Conservation (phyloP, 1,140 invertebrate genomes). For the Carcinoscorpius rotundicauda region DNA sequence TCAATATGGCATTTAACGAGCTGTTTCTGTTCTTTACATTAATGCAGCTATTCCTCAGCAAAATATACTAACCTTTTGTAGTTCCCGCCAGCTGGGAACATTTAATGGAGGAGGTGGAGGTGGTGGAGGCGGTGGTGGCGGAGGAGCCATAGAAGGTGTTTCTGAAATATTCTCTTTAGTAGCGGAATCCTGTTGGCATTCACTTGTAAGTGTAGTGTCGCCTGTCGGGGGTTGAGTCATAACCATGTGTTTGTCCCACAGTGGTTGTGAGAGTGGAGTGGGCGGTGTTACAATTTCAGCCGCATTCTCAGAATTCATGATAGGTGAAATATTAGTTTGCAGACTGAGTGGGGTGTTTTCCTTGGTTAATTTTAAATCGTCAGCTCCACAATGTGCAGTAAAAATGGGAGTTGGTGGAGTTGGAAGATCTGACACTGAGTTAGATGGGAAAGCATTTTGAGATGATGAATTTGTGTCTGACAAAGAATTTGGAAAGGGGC, state of each 20-base stretch:
- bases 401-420: too few species aligned
- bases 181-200: conserved; percentile 1
- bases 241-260: neutral
- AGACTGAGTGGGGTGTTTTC: too few species aligned
- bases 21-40: conserved; percentile 34
- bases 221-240: neutral
- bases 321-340: neutral
- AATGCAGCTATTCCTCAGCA: conserved; percentile 32
- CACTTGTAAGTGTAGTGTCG: neutral
- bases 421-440: too few species aligned
- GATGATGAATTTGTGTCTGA: too few species aligned
- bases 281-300: neutral
- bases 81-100: conserved; percentile 20
- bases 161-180: neutral
- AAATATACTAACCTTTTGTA: neutral
- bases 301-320: neutral
- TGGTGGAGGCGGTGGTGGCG: conserved; percentile 14
- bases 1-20: too few species aligned
- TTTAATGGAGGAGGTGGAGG: neutral
- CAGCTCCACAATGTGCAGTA: too few species aligned
- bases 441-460: too few species aligned
- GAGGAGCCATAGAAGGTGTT: conserved; percentile 7
- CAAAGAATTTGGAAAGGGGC: too few species aligned
- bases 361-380: too few species aligned
- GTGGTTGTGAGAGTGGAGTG: neutral